Evolutionary conservation across 2,797 vertebrate genomes (phyloP).

Genomic region (Myotis myotis): DNA sequence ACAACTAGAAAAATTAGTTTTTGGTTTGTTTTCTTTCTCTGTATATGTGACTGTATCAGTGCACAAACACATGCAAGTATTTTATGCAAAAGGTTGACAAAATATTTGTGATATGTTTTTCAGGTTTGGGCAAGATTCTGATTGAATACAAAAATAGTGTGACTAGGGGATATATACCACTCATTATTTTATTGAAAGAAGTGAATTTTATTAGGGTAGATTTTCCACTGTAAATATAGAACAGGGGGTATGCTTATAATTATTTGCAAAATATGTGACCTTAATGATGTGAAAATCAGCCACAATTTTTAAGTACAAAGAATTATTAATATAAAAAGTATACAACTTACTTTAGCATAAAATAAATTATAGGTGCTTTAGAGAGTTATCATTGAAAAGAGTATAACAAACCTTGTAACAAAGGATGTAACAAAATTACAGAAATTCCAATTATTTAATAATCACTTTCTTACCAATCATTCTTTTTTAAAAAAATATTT

Average conservation of each 20-base stretch:
- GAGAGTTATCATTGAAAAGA: background rate
- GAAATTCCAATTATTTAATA: background rate
- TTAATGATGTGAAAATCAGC: background rate
- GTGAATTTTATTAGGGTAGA: background rate
- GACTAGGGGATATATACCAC: background rate
- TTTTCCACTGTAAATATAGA: background rate
- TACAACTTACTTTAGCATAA: background rate
- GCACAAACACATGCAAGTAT: background rate
- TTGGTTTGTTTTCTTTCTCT: background rate
- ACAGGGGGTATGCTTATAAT: background rate
- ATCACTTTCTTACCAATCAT: background rate
- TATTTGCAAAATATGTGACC: background rate
- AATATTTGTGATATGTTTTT: background rate
- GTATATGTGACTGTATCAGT: background rate
- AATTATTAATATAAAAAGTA: background rate
- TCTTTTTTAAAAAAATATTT: no score
- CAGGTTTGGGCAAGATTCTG: background rate
- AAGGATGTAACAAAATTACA: background rate
- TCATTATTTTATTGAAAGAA: background rate
- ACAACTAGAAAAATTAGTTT: background rate
- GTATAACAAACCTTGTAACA: background rate
- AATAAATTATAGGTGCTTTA: background rate
- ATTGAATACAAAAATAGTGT: background rate
- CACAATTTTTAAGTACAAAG: background rate
- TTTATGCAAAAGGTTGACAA: background rate